Conservation (phyloP, 2,797 vertebrate species). For the Xenopus petersii region DNA sequence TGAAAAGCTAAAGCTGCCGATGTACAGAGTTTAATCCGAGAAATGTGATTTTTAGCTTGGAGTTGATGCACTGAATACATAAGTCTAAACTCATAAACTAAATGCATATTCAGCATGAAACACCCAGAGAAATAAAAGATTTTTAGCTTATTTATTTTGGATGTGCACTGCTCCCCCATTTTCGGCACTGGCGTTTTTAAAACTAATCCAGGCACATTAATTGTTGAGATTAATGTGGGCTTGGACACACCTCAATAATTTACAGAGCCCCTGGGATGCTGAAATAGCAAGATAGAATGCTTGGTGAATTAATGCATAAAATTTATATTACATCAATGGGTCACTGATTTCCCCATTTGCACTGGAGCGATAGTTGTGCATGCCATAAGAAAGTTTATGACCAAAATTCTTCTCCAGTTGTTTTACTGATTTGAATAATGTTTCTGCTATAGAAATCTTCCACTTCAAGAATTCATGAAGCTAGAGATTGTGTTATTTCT, state of each 20-base stretch:
- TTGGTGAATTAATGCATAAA: constrained; percentile 50
- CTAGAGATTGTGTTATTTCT: too few relatives aligned
- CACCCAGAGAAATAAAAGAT: constrained; percentile 31
- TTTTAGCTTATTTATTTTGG: constrained; percentile 14
- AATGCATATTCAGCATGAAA: constrained; percentile 44
- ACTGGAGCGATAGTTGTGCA: constrained; percentile 18
- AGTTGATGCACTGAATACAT: constrained; percentile 42
- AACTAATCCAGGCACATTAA: background rate
- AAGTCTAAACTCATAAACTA: constrained; percentile 37
- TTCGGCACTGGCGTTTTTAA: background rate
- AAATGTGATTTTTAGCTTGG: constrained; percentile 43
- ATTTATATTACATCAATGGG: constrained; percentile 47
- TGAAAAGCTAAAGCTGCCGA: constrained; percentile 27
- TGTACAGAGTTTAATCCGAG: constrained; percentile 36
- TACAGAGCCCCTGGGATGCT: constrained; percentile 40
- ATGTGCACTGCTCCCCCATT: background rate
- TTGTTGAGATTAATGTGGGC: constrained; percentile 26
- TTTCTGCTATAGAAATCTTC: background rate
- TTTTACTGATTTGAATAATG: background rate
- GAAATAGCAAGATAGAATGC: constrained; percentile 47
- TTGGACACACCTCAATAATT: constrained; percentile 52
- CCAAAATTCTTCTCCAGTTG: constrained; percentile 16
- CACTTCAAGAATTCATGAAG: too few relatives aligned
- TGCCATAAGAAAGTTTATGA: constrained; percentile 37
- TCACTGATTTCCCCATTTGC: constrained; percentile 39